Percentiles rank a stretch among this genome's conserved stretches.
Conservation (phyloP, 2,888 invertebrate genomes). For the Heliothis peltigera region DNA sequence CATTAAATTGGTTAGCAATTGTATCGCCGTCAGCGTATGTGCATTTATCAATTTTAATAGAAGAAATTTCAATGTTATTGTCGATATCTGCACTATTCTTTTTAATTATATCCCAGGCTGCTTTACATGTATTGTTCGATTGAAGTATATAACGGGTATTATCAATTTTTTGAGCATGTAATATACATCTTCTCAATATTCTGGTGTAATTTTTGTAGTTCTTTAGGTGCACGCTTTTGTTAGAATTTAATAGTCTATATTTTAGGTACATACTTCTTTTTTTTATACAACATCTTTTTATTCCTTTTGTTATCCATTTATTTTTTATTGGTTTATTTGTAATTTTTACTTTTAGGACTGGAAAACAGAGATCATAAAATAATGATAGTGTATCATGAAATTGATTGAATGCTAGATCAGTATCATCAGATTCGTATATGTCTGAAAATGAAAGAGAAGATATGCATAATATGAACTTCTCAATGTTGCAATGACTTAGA, state of each 20-base stretch:
- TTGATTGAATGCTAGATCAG: conserved; percentile 22
- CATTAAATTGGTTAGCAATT: background rate
- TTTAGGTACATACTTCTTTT: conserved; percentile 15
- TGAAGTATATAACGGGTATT: background rate
- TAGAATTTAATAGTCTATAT: background rate
- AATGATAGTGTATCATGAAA: conserved; percentile 18
- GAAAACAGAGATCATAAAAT: conserved; percentile 19
- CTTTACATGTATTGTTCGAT: conserved; percentile 1
- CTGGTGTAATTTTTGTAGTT: background rate
- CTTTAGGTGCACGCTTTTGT: background rate
- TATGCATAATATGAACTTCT: conserved; percentile 13
- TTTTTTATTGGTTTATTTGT: conserved; percentile 10
- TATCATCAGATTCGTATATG: conserved; percentile 13
- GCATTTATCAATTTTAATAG: background rate
- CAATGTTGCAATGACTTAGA: conserved; percentile 8
- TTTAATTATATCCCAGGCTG: background rate
- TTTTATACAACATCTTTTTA: conserved; percentile 8
- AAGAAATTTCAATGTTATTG: background rate
- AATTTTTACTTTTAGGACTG: conserved; percentile 15
- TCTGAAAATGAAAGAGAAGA: conserved; percentile 14
- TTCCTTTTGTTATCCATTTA: conserved; percentile 22
- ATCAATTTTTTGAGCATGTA: conserved; percentile 3
- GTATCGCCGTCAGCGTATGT: background rate
- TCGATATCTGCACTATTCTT: background rate
- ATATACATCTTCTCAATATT: background rate